A percentile compares a stretch with the other conserved stretches of the same genome.
These are phyloP conservation scores for Neopelma chrysocephalum DNA, from an alignment of 2,797 vertebrate species.

Conservation along the genomic window DNA sequence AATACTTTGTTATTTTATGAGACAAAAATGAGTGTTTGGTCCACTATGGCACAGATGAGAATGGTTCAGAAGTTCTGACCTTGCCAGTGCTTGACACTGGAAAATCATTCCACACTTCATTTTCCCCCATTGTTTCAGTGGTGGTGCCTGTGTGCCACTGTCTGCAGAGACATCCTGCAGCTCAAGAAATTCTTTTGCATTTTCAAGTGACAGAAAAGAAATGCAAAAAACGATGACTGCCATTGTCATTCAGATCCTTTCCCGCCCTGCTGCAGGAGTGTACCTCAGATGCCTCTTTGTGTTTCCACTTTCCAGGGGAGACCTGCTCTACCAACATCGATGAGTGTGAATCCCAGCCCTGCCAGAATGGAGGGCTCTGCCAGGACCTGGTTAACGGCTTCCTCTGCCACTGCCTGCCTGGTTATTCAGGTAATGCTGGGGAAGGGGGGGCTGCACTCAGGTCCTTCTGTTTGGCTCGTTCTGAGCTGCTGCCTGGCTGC, in stretches of 20 bases:
- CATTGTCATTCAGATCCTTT: background rate
- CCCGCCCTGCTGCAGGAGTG: background rate
- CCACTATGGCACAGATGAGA: background rate
- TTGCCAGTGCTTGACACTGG: background rate
- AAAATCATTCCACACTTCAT: background rate
- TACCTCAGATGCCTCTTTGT: background rate
- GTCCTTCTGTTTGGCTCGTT: background rate
- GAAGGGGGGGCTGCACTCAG: background rate
- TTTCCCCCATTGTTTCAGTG: background rate
- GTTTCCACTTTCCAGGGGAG: conserved; percentile 76
- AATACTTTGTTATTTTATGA: background rate
- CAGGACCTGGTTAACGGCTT: conserved; percentile 84
- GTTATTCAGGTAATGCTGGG: conserved; percentile 85
- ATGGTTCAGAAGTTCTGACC: background rate
- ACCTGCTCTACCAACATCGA: conserved; percentile 85
- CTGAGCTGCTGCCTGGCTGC: background rate
- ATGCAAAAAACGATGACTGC: background rate
- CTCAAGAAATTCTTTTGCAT: background rate
- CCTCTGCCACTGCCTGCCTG: conserved; percentile 82
- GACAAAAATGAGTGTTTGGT: background rate
- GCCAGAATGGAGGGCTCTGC: conserved; percentile 85
- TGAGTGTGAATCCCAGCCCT: conserved; percentile 87
- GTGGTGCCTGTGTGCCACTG: background rate
- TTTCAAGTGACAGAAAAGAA: background rate
- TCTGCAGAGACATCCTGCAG: background rate